Evolutionary conservation across 2,797 vertebrate species (phyloP), one percentile per base, ranked within the genome.

Genomic region (Chaetophractus vellerosus): DNA sequence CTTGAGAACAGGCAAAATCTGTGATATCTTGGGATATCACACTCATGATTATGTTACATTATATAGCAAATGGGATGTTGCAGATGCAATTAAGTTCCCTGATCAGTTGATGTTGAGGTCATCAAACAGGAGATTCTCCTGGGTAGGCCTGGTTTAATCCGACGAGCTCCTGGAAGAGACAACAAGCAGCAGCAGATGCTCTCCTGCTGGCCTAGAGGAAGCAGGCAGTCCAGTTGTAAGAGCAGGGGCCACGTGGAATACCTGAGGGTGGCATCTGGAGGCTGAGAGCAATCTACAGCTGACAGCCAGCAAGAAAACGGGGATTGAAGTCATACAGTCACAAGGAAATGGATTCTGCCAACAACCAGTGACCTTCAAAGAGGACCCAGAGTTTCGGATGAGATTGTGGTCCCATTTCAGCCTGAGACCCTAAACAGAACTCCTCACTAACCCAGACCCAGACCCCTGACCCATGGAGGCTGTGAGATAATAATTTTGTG

Each of bases 1-100:
- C n/a, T 93, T 87, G 36, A 71, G 9, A 52, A 2, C 23, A 71
- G 52, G 26, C 9, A 95, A 91, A 89, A 82, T 2, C 33, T 88
- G 33, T 26, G 31, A 76, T 78, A 52, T 38, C n/a, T 74, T 36
- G 18, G 33, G 14, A 28, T 80, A 68, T 52, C 14, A 26, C 9
- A 57, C 75, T 28, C 68, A 66, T 61, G 11, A 90, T 83, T 92
- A 28, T 57, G 16, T 74, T 78, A 52, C 8, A 66, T 74, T 82
- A 52, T 38, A 83, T 69, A 81, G n/a, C 24, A 74, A 86, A 88
- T 61, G 26, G 24, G 9, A 33, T 66, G 88, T 88, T 81, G 1
- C 41, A 95, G 28, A 45, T 68, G 41, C 74, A 88, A 79, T 69
- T 88, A 88, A 88, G 9, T 2, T 78, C 16, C 21, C 31, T 91